Conservation (phyloP, 1,140 invertebrate genomes). For the Listronotus bonariensis region DNA sequence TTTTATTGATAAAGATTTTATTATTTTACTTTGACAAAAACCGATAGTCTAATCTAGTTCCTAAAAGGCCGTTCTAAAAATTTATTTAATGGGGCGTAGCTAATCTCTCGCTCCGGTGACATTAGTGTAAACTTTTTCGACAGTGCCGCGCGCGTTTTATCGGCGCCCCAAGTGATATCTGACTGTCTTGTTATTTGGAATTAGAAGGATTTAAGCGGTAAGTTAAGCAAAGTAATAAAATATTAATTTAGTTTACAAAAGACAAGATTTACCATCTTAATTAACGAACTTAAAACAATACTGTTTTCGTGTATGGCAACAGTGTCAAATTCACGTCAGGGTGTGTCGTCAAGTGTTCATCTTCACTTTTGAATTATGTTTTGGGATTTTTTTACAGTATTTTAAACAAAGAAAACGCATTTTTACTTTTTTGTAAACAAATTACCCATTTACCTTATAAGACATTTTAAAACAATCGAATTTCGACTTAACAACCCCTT, state of each 20-base stretch:
- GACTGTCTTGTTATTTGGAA: slow-evolving; percentile 19
- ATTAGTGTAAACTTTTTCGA: slow-evolving; percentile 40
- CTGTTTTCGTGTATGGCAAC: slow-evolving; percentile 16
- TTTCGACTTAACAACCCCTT: no score
- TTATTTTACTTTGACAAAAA: not conserved
- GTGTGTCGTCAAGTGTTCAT: slow-evolving; percentile 40
- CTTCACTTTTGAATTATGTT: not conserved
- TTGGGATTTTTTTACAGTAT: no score
- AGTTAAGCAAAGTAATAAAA: slow-evolving; percentile 6
- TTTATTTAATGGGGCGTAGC: slow-evolving; percentile 49
- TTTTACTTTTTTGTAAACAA: not conserved
- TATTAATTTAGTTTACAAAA: no score
- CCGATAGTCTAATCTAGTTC: not conserved
- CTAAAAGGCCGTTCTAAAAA: not conserved
- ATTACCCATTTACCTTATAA: not conserved
- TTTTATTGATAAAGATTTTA: slow-evolving; percentile 17
- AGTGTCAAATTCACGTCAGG: slow-evolving; percentile 36
- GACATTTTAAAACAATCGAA: no score
- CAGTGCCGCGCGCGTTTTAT: slow-evolving; percentile 14
- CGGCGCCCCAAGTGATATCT: slow-evolving; percentile 16
- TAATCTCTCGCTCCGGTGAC: slow-evolving; percentile 41
- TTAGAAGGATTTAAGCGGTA: slow-evolving; percentile 33
- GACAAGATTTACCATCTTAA: no score
- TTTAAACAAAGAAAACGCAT: no score
- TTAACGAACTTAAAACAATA: not conserved